Percentiles rank a stretch among this genome's conserved stretches.
Conservation (phyloP, 2,113 vertebrate species). For the Etheostoma cragini region DNA sequence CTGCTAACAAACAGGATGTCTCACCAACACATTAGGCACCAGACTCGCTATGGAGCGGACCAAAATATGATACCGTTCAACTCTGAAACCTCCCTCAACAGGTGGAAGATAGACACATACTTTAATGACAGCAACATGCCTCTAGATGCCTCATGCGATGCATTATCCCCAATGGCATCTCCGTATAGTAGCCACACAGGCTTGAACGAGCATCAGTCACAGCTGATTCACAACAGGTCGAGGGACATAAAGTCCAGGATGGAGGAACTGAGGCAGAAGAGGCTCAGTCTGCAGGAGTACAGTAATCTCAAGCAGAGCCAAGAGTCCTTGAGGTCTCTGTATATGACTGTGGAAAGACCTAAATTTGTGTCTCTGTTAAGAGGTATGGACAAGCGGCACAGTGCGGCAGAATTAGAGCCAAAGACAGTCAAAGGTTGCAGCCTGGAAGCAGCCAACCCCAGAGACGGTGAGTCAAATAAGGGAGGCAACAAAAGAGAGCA, state of each 20-base stretch:
- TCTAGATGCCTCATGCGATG: constrained; percentile 75
- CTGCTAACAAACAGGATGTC: constrained; percentile 37
- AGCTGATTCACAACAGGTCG: constrained; percentile 45
- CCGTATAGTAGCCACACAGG: constrained; percentile 83
- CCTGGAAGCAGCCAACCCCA: constrained; percentile 77
- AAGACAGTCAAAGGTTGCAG: constrained; percentile 64
- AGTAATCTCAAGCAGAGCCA: constrained; percentile 70
- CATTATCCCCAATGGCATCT: constrained; percentile 82
- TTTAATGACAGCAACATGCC: constrained; percentile 83
- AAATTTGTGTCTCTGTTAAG: constrained; percentile 27
- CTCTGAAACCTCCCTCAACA: constrained; percentile 89
- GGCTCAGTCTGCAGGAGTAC: constrained; percentile 73
- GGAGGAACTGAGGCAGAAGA: constrained; percentile 74
- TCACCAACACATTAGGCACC: constrained; percentile 63
- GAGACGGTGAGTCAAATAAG: constrained; percentile 69
- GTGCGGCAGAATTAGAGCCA: constrained; percentile 76
- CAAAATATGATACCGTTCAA: constrained; percentile 76
- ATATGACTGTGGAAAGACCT: constrained; percentile 68
- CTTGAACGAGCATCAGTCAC: constrained; percentile 64
- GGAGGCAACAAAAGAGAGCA: constrained; percentile 62
- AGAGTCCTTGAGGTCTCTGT: constrained; percentile 73
- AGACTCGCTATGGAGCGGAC: constrained; percentile 57
- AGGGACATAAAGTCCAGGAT: constrained; percentile 66
- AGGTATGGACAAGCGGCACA: constrained; percentile 81
- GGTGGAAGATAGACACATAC: constrained; percentile 91